phyloP scores from a whole-genome alignment of 2,113 vertebrate genomes.

The Toxotes jaculatrix region DNA sequence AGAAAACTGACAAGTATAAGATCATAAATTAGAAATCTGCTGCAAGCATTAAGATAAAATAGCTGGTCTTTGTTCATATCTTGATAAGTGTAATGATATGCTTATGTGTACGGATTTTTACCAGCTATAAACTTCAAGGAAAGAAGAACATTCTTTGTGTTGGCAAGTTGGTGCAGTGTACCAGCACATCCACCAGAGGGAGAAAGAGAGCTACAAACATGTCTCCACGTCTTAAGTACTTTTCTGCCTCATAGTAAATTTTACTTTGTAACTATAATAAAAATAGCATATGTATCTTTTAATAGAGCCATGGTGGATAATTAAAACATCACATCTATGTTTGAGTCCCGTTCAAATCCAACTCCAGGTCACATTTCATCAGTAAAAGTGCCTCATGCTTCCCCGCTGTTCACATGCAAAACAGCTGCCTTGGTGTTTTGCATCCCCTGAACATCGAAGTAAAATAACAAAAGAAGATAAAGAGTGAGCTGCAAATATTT shows the following conservation, averaged over 20 bases:
- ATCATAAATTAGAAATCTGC: constrained; percentile 44
- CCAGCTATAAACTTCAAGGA: neutral
- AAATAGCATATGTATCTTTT: constrained; percentile 13
- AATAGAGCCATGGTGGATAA: constrained; percentile 10
- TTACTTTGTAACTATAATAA: neutral
- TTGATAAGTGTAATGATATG: constrained; percentile 22
- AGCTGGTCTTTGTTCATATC: constrained; percentile 26
- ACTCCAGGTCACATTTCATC: constrained; percentile 44
- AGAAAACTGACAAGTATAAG: constrained; percentile 26
- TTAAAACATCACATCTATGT: constrained; percentile 14
- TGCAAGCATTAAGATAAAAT: constrained; percentile 13
- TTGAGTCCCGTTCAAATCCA: neutral
- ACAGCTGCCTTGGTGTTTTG: constrained; percentile 60
- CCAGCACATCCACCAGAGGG: constrained; percentile 71
- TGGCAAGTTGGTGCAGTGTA: constrained; percentile 47
- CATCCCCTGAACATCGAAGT: constrained; percentile 59
- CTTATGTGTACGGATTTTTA: constrained; percentile 25
- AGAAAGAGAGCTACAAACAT: constrained; percentile 28
- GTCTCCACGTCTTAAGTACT: neutral
- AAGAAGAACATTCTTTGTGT: constrained; percentile 35
- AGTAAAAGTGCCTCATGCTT: constrained; percentile 45
- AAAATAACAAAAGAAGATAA: constrained; percentile 37
- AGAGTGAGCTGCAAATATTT: neutral
- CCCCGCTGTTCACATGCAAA: constrained; percentile 66
- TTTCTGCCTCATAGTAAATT: constrained; percentile 3